Evolutionary conservation across 2,113 vertebrate genomes (phyloP), one percentile per base, ranked within the genome.

Genomic region (Lepisosteus osseus): DNA sequence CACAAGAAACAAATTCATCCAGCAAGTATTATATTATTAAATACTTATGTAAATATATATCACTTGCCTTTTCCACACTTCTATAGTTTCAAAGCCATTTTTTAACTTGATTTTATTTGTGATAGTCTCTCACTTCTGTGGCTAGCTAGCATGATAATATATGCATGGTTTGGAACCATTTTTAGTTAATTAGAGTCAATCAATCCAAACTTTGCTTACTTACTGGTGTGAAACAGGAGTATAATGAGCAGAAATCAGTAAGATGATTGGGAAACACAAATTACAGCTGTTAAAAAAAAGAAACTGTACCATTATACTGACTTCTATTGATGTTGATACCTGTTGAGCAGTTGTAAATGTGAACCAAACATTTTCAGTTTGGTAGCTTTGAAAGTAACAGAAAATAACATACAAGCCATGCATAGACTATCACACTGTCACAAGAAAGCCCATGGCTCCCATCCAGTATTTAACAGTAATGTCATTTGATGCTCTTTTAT

Each of bases 181-280:
- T 97, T 97, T 97, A 96, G 95, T 97, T 99, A 99, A 99, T 99
- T 99, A 98, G 96, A 99, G 96, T 99, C 97, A 98, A 98, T 99
- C 97, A 99, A 99, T 98, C 97, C 97, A 97, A 98, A 98, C 95
- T 98, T 97, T 96, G 95, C 95, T 96, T 96, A 99, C 94, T 97
- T 97, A 97, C 95, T 97, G 95, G 96, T 96, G 96, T 98, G 96
- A 97, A 97, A 97, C 96, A 96, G 94, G 94, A 95, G 95, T 96
- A 97, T 98, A 99, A 98, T 98, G 97, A 98, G 96, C 94, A 95
- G 95, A 96, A 98, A 95, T 98, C 94, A 89, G 94, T 90, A 90
- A 96, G 95, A 96, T 98, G 97, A 99, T 97, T 96, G 96, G 95
- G 95, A 98, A 97, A 97, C 94, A 97, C 95, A 97, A 96, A 98